A percentile compares a stretch with the other conserved stretches of the same genome.
phyloP scores from a whole-genome alignment of 2,797 vertebrate species.

The Tympanoctomys barrerae region DNA sequence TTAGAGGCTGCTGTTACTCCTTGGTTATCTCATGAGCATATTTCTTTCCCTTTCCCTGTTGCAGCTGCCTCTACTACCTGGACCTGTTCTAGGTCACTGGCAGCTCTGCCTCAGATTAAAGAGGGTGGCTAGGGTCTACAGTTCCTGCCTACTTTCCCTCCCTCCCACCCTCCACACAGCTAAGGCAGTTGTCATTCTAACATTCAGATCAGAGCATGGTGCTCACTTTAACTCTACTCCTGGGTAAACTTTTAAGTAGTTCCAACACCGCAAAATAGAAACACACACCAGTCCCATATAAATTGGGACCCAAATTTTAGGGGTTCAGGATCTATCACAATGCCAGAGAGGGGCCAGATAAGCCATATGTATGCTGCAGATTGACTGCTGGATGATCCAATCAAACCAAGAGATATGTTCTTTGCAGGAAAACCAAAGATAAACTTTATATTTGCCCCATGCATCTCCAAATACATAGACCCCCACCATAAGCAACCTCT shows the following conservation, averaged over 20 bases:
- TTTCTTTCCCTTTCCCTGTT: background rate
- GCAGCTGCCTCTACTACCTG: background rate
- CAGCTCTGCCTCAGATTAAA: background rate
- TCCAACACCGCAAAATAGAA: background rate
- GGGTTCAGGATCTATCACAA: background rate
- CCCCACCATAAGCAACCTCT: no score
- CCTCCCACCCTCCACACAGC: background rate
- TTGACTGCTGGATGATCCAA: background rate
- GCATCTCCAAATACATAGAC: background rate
- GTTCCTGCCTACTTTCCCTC: background rate
- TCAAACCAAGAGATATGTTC: background rate
- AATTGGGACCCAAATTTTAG: background rate
- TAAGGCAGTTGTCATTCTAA: background rate
- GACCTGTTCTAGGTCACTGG: background rate
- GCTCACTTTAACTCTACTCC: background rate
- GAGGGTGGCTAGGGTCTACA: background rate
- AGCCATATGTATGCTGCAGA: background rate
- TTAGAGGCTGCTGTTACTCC: background rate
- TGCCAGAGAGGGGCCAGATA: background rate
- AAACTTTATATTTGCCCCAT: background rate
- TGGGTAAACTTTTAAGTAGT: background rate
- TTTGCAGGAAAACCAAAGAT: background rate
- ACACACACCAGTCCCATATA: background rate
- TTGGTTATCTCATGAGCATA: accelerated
- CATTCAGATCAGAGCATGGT: background rate